Base-by-base conservation (phyloP, 1,140 invertebrate genomes). In the Fopius arisanus region DNA sequence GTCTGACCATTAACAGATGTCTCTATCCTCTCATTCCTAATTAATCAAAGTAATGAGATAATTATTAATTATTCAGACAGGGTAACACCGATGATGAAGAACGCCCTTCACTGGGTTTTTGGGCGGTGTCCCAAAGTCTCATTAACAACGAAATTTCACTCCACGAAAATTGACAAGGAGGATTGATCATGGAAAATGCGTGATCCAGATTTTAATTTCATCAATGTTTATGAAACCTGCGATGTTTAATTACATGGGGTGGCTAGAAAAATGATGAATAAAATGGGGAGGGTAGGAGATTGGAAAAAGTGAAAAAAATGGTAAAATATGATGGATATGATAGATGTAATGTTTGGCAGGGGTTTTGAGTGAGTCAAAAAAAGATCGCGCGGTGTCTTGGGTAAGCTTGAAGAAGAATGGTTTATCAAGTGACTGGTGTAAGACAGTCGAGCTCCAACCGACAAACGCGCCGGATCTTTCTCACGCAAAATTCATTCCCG, bases 381-480 rank as follows among this genome's bases (percentile, higher is more conserved):
- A 70, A 54, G 40, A 65, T 70, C 54, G 54, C 19, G 5, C 23
- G 29, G 67, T 43, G 37, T 59, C 59, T 54, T 28, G 16, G 19
- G 37, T 62, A 66, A 41, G 31, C 9, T 14, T 3, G 19, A 71
- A 43, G 19, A 71, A 67, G 43, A 71, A 70, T 70, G 26, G 68
- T 51, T 43, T 37, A 73, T 62, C 48, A 51, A 62, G 33, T 48
- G 41, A 73, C 67, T 43, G 29, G 9, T 28, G 33, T 23, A 37
- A 69, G 54, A 71, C 80, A 82, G 81, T 82, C 79, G 79, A 3
- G 62, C 79, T 66, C 71, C 62, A 79, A 76, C 78, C 78, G 76
- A 81, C 76, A 73, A 31, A 67, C 78, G 73, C 69, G 75, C 65
- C 72, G 79, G 80, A 59, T 14, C 54, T 59, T 59, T 59, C 77